Percentiles rank a stretch among this genome's conserved stretches.
These are phyloP conservation scores for Salminus brasiliensis DNA, from an alignment of 2,113 vertebrate species.

Conservation along the genomic window DNA sequence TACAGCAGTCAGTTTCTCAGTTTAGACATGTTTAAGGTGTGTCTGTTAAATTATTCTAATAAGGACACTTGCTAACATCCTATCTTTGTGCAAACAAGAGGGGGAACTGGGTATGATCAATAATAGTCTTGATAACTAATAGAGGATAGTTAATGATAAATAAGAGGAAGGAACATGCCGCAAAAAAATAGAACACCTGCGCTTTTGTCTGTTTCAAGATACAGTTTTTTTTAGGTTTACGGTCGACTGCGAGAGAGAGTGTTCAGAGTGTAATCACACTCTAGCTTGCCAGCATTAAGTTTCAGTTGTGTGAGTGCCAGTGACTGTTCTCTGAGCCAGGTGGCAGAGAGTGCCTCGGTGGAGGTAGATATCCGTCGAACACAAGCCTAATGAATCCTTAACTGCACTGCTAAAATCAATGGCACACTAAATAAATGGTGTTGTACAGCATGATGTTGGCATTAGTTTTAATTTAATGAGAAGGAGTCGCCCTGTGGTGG, in stretches of 20 bases:
- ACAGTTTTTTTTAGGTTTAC: background rate
- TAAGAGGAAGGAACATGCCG: background rate
- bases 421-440: conserved; percentile 60
- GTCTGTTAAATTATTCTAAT: no score
- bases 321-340: conserved; percentile 30
- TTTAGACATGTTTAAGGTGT: no score
- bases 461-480: conserved; percentile 59
- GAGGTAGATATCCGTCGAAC: conserved; percentile 48
- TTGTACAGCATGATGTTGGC: conserved; percentile 56
- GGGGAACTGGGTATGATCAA: no score
- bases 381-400: conserved; percentile 63
- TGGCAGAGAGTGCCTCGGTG: conserved; percentile 32
- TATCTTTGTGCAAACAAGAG: no score
- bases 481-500: conserved; percentile 33
- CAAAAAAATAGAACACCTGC: background rate
- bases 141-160: background rate
- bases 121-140: background rate
- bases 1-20: no score
- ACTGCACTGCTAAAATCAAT: conserved; percentile 64
- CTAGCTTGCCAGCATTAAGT: conserved; percentile 11
- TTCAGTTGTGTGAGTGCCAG: conserved; percentile 33
- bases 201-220: conserved; percentile 13
- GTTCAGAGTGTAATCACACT: conserved; percentile 17
- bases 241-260: background rate
- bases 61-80: no score